Evolutionary conservation across 2,797 vertebrate species (phyloP).

Genomic region (Spea hammondii): DNA sequence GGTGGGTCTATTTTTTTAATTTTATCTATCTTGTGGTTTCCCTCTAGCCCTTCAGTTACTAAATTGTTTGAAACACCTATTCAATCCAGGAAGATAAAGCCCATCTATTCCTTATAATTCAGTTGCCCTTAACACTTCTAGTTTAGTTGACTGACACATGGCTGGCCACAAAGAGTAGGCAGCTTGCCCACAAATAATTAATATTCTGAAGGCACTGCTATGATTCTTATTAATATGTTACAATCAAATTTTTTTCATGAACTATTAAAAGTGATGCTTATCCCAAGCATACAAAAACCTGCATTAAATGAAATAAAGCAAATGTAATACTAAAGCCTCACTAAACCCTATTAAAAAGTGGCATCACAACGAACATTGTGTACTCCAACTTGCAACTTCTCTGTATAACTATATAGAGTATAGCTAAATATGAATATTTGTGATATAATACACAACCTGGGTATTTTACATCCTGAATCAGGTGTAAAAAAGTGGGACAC

Average conservation of each 20-base stretch:
- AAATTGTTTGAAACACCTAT: constrained; percentile 12
- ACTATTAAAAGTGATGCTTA: background rate
- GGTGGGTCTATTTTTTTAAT: constrained; percentile 11
- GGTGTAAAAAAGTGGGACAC: too few species aligned
- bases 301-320: too few species aligned
- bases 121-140: constrained; percentile 23
- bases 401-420: too few species aligned
- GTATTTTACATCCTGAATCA: too few species aligned
- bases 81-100: constrained; percentile 14
- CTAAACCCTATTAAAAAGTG: too few species aligned
- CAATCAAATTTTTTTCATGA: background rate
- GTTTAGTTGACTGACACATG: constrained; percentile 4
- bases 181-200: background rate
- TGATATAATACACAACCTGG: too few species aligned
- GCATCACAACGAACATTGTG: too few species aligned
- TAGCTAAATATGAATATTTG: too few species aligned
- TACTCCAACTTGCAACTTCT: too few species aligned
- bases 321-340: too few species aligned
- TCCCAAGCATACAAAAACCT: background rate
- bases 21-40: constrained; percentile 26
- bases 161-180: background rate
- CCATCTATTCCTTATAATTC: constrained; percentile 1
- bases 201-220: too few species aligned
- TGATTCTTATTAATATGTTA: background rate
- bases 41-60: constrained; percentile 10